A percentile compares a stretch with the other conserved stretches of the same genome.
These are phyloP conservation scores for Poeciliopsis paucimaculata DNA, from an alignment of 2,797 vertebrate genomes.

Conservation along the genomic window DNA sequence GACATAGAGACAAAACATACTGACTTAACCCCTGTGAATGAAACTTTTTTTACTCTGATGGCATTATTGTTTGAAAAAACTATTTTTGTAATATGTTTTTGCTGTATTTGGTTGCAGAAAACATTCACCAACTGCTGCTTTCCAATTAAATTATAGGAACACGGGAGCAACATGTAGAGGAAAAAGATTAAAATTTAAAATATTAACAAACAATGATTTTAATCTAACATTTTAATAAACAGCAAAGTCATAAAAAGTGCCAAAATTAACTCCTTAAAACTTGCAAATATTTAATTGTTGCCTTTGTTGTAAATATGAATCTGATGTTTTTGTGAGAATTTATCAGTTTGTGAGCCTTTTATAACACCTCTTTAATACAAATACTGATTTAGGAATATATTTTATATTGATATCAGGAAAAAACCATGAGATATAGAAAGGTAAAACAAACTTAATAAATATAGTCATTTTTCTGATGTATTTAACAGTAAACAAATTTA, in stretches of 20 bases:
- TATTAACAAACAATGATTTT: background rate
- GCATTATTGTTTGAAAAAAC: slow-evolving; percentile 87
- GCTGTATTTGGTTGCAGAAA: slow-evolving; percentile 91
- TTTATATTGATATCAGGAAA: background rate
- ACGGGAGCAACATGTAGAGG: slow-evolving; percentile 88
- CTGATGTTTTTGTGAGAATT: background rate
- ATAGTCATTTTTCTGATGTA: background rate
- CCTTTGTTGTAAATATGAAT: background rate
- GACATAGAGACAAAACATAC: slow-evolving; percentile 91
- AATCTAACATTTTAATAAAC: background rate
- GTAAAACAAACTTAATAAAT: background rate
- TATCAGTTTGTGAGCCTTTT: background rate
- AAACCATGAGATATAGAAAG: background rate
- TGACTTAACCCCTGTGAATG: slow-evolving; percentile 91
- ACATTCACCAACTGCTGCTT: slow-evolving; percentile 94
- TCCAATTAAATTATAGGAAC: slow-evolving; percentile 93
- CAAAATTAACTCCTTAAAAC: background rate
- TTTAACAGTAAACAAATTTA: background rate
- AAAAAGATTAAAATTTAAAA: slow-evolving; percentile 1
- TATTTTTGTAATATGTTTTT: slow-evolving; percentile 60
- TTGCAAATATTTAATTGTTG: background rate
- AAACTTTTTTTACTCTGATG: slow-evolving; percentile 92
- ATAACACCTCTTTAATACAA: background rate
- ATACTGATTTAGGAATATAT: background rate
- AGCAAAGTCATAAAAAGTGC: background rate